Base-by-base conservation (phyloP, 2,888 invertebrate genomes). In the Lepidochrysops patricia region DNA sequence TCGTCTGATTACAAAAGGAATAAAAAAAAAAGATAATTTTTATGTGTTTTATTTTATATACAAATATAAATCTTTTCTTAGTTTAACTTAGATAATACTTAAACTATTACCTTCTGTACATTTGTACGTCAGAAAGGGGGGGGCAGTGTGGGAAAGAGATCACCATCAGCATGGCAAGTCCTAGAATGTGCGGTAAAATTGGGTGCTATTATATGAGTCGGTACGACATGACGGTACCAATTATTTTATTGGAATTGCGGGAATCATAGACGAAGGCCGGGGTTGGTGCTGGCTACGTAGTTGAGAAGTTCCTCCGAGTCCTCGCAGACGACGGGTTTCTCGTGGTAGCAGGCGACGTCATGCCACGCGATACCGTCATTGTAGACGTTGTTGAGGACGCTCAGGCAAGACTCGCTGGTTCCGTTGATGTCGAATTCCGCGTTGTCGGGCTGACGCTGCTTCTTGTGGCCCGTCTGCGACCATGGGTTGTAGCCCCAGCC, bases 301-400 rank as follows among this genome's bases (percentile, higher is more conserved):
- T 93, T 94, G 73, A 97, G 91, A 64, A 97, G 92, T 77, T 97
- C 97, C 58, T 96, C 96, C 64, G 94, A 95, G 83, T 97, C 97
- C 79, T 97, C 97, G 81, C 97, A 97, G 69, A 97, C 93, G 78
- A 97, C 92, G 1, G 97, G 97, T 78, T 97, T 97, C 84, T 97
- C 96, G 84, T 97, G 97, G 83, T 97, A 96, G 83, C 97, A 97
- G 66, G 96, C 96, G 59, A 97, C 96, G 82, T 97, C 97, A 85
- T 97, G 97, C 97, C 97, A 97, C 67, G 95, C 96, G 78, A 97
- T 96, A 67, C 97, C 97, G 76, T 97, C 97, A 75, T 94, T 96
- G 91, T 97, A 97, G 5, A 97, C 97, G 82, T 97, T 97, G 90
- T 97, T 97, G 66, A 97, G 90, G 65, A 97, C 91, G 61, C 96